A percentile compares a stretch with the other conserved stretches of the same genome.
Conservation (phyloP, 2,888 invertebrate species). For the Limenitis camilla region DNA sequence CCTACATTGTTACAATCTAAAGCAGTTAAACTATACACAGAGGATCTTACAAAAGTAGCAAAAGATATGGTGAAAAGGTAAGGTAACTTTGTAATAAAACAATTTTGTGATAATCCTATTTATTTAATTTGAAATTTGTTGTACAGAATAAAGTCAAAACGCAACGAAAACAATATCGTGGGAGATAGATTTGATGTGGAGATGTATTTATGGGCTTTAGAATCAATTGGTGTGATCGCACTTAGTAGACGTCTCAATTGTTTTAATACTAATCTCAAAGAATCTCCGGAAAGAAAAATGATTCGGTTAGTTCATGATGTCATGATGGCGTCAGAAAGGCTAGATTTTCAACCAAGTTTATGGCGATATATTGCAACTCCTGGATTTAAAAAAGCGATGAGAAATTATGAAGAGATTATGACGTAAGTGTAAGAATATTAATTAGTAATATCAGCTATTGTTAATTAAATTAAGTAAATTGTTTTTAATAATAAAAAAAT, state of each 20-base stretch:
- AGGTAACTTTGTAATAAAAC: background rate
- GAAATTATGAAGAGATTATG: constrained; percentile 36
- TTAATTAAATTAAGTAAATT: too few species aligned
- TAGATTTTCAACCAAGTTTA: constrained; percentile 46
- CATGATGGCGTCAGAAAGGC: constrained; percentile 34
- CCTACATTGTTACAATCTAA: constrained; percentile 84
- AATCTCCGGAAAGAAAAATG: constrained; percentile 45
- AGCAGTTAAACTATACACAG: constrained; percentile 79
- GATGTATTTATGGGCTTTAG: constrained; percentile 78
- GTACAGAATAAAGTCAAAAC: constrained; percentile 68
- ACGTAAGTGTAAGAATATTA: too few species aligned
- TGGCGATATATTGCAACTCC: constrained; percentile 45
- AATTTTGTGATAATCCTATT: background rate
- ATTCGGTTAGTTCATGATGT: constrained; percentile 48
- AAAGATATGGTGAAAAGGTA: constrained; percentile 65
- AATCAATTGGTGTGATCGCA: constrained; percentile 64
- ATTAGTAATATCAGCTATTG: too few species aligned
- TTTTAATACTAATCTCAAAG: constrained; percentile 42
- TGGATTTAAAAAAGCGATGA: constrained; percentile 42
- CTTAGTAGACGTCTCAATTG: constrained; percentile 54
- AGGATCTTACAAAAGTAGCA: constrained; percentile 78
- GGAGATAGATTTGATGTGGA: constrained; percentile 70
- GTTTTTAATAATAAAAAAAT: too few species aligned
- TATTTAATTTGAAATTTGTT: background rate
- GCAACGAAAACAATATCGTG: constrained; percentile 69